Percentiles rank a stretch among this genome's conserved stretches.
These are phyloP conservation scores for Leucoraja ocellata DNA, from an alignment of 2,797 vertebrate species.

Conservation along the genomic window DNA sequence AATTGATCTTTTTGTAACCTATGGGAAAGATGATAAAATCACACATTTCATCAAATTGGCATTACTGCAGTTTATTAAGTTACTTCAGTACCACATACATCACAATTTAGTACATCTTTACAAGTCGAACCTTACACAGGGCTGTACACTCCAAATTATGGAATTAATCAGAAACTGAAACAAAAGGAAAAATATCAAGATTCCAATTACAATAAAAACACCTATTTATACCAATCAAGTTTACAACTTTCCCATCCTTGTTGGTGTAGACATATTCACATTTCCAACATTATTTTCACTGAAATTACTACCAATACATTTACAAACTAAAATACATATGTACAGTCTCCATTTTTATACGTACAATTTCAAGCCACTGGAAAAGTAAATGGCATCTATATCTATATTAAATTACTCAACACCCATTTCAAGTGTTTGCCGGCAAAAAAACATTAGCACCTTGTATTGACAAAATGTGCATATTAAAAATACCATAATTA, in stretches of 20 bases:
- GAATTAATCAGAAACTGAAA: constrained; percentile 27
- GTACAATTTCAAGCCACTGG: constrained; percentile 38
- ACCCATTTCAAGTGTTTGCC: constrained; percentile 37
- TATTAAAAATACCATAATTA: constrained; percentile 39
- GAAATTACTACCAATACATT: constrained; percentile 39
- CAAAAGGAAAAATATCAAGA: constrained; percentile 9
- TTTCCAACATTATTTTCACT: constrained; percentile 36
- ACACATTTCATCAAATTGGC: constrained; percentile 23
- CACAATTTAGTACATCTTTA: constrained; percentile 36
- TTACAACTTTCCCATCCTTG: constrained; percentile 33
- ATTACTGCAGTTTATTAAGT: constrained; percentile 35
- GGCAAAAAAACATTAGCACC: constrained; percentile 38
- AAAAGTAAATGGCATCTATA: constrained; percentile 38
- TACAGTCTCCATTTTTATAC: constrained; percentile 38
- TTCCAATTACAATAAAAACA: constrained; percentile 33
- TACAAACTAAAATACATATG: constrained; percentile 39
- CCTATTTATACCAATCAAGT: constrained; percentile 23
- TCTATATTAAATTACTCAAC: constrained; percentile 38
- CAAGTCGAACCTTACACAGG: constrained; percentile 35
- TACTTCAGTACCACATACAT: constrained; percentile 38
- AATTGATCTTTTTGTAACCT: neutral
- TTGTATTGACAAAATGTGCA: constrained; percentile 38
- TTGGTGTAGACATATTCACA: constrained; percentile 38
- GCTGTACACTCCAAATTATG: constrained; percentile 30
- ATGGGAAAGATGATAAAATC: neutral